Conservation (phyloP, 2,797 vertebrate genomes). For the Octomys mimax region DNA sequence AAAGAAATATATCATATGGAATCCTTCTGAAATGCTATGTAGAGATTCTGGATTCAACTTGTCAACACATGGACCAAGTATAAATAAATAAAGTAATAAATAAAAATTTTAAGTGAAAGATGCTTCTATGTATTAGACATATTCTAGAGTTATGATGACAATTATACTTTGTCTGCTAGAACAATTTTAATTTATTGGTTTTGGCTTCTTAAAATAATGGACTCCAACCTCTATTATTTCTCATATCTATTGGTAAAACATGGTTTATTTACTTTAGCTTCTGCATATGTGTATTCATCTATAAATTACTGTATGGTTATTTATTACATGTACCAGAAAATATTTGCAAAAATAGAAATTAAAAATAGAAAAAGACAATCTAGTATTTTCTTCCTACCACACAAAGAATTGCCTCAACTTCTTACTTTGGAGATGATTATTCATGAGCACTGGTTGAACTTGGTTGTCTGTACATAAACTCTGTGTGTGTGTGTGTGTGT, state of each 20-base stretch:
- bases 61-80: not conserved
- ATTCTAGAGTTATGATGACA: not conserved
- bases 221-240: slow-evolving; percentile 6
- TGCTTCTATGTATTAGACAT: not conserved
- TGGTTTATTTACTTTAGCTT: not conserved
- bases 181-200: not conserved
- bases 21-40: not conserved
- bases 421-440: not conserved
- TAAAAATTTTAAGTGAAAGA: not conserved
- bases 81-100: not conserved
- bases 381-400: not conserved
- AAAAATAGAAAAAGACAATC: not conserved
- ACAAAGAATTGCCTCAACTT: not conserved
- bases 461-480: not conserved
- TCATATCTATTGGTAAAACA: not conserved
- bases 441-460: not conserved
- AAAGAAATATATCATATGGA: not conserved
- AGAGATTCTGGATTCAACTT: not conserved
- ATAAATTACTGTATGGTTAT: not conserved
- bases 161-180: not conserved
- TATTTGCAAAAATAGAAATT: not conserved
- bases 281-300: not conserved
- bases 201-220: not conserved
- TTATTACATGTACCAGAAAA: not conserved
- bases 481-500: not conserved